A percentile compares a stretch with the other conserved stretches of the same genome.
Evolutionary conservation across 37 sponge, comb jelly and placozoan species (phyloP).

Genomic region (Amphimedon queenslandica): DNA sequence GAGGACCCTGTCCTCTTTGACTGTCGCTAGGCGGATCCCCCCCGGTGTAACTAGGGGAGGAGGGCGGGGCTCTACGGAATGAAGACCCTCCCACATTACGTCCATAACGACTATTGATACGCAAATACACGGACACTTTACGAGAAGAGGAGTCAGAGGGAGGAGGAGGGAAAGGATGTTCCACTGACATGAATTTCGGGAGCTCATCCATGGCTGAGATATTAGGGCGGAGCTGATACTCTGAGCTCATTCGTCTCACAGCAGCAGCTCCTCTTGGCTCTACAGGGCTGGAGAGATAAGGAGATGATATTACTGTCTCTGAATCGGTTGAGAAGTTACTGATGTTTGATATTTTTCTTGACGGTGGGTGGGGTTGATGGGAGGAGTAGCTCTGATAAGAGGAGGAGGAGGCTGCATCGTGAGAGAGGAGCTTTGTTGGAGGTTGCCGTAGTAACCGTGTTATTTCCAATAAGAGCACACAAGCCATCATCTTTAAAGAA

Average conservation of each 20-base stretch:
- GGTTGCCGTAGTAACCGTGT: constrained; percentile 54
- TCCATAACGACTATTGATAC: constrained; percentile 13
- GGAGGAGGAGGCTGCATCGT: neutral
- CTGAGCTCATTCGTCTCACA: neutral
- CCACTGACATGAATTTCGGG: neutral
- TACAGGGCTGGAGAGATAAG: neutral
- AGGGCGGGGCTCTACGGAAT: neutral
- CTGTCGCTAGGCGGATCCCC: neutral
- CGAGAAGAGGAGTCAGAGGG: neutral
- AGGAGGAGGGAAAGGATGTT: neutral
- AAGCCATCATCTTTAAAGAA: constrained; percentile 61
- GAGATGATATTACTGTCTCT: neutral
- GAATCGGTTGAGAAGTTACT: constrained; percentile 28
- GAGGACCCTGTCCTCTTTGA: neutral
- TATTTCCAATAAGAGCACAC: constrained; percentile 63
- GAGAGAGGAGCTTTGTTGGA: constrained; percentile 10
- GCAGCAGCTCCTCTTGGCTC: neutral
- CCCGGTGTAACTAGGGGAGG: neutral
- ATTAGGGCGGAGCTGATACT: neutral
- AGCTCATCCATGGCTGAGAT: neutral
- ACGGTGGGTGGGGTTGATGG: neutral
- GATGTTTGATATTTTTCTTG: constrained; percentile 9
- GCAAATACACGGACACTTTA: constrained; percentile 40
- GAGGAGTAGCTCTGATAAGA: constrained; percentile 1
- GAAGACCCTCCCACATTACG: neutral